These are phyloP conservation scores for Apostichopus parvimensis DNA, from an alignment of 35 echinoderm and acorn worm species.

Conservation along the genomic window DNA sequence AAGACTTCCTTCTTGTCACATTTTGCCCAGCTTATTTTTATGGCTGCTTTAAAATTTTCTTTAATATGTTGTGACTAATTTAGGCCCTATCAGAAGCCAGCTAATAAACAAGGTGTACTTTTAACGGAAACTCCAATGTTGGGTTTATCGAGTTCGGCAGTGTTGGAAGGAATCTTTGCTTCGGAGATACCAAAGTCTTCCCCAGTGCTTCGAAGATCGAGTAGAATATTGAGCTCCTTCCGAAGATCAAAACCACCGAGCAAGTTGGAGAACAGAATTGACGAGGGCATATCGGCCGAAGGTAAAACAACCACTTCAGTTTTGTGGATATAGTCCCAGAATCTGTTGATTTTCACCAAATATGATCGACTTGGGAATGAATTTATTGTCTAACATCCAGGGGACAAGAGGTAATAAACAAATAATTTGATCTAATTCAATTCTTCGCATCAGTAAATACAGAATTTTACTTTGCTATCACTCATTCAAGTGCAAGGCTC, in stretches of 20 bases:
- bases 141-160: conserved; percentile 15
- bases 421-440: too few species aligned
- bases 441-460: too few species aligned
- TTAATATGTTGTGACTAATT: not conserved
- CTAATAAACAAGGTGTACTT: not conserved
- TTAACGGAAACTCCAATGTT: not conserved
- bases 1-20: too few species aligned
- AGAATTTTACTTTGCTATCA: too few species aligned
- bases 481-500: too few species aligned
- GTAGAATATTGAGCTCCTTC: conserved; percentile 30
- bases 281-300: not conserved
- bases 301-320: not conserved
- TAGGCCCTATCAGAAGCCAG: conserved; percentile 6
- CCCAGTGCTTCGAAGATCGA: conserved; percentile 9
- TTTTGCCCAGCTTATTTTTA: too few species aligned
- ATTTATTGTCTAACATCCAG: too few species aligned
- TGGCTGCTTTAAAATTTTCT: too few species aligned
- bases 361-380: too few species aligned
- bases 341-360: too few species aligned
- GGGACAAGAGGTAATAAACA: too few species aligned
- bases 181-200: conserved; percentile 11
- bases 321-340: not conserved
- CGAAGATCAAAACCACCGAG: not conserved
- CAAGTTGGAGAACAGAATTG: not conserved
- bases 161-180: conserved; percentile 46